phyloP scores from a whole-genome alignment of 2,797 vertebrate species.

The Myotis myotis region DNA sequence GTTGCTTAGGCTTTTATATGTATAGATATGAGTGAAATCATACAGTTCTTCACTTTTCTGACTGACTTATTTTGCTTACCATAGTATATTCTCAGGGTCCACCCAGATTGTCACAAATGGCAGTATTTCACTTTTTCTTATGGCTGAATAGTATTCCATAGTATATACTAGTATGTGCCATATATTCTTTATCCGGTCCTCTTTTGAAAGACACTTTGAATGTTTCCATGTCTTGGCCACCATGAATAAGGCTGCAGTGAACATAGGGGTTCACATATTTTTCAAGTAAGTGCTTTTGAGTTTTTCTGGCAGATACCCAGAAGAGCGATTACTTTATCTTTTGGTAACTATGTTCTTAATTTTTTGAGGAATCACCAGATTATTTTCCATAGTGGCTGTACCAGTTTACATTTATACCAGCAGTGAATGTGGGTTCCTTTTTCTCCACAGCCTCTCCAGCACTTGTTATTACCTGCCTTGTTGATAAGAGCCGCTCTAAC shows the following conservation, averaged over 20 bases:
- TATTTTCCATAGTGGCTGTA: background rate
- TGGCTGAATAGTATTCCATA: background rate
- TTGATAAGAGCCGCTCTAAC: background rate
- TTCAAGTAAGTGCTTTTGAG: background rate
- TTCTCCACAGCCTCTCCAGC: background rate
- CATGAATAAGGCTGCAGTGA: background rate
- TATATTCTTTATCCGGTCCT: background rate
- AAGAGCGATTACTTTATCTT: background rate
- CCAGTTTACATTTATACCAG: background rate
- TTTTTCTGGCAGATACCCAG: background rate
- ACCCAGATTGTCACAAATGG: background rate
- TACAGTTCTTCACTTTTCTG: background rate
- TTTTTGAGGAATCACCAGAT: background rate
- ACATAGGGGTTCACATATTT: background rate
- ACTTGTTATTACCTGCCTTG: background rate
- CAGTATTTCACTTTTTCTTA: background rate
- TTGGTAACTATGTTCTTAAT: background rate
- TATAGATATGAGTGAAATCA: background rate
- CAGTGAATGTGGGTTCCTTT: background rate
- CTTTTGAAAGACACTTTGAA: background rate
- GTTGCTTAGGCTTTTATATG: too few relatives aligned
- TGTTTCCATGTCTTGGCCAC: background rate
- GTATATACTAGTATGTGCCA: background rate
- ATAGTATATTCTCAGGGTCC: background rate
- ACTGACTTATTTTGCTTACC: background rate